phyloP scores from a whole-genome alignment of 2,888 invertebrate genomes.

The Calameuta idolon region DNA sequence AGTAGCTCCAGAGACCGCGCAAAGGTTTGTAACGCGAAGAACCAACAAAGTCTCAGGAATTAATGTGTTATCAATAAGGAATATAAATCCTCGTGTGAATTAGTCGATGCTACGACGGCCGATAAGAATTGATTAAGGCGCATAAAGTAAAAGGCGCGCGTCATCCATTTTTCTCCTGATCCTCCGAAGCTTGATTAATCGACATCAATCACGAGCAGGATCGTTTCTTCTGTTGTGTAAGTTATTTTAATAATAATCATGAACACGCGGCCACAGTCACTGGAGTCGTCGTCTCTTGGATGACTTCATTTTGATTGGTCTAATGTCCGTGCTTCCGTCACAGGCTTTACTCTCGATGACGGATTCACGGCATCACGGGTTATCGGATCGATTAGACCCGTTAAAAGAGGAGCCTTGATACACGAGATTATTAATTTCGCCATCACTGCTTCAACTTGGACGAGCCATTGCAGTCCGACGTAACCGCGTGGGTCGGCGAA shows the following conservation, averaged over 20 bases:
- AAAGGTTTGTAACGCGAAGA: neutral
- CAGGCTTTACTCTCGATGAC: slow-evolving; percentile 14
- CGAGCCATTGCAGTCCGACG: slow-evolving; percentile 61
- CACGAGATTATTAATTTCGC: neutral
- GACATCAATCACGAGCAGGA: slow-evolving; percentile 25
- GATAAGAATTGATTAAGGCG: neutral
- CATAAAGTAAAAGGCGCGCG: neutral
- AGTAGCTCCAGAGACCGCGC: neutral
- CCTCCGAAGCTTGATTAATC: slow-evolving; percentile 1
- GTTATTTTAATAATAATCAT: slow-evolving; percentile 37
- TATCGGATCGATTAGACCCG: neutral
- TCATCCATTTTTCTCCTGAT: slow-evolving; percentile 3
- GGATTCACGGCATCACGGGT: neutral
- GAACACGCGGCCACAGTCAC: slow-evolving; percentile 62
- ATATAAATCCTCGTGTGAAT: neutral
- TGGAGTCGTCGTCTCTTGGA: slow-evolving; percentile 34
- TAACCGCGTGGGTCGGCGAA: slow-evolving; percentile 56
- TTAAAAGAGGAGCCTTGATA: neutral
- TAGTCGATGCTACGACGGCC: neutral
- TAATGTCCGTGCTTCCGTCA: slow-evolving; percentile 28
- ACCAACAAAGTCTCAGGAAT: neutral
- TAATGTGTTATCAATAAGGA: neutral
- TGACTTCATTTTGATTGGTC: slow-evolving; percentile 46
- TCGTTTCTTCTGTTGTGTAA: slow-evolving; percentile 18
- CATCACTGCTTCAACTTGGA: slow-evolving; percentile 59